Base-by-base conservation (phyloP, 2,888 invertebrate species). In the Dicyrtoma fusca region DNA sequence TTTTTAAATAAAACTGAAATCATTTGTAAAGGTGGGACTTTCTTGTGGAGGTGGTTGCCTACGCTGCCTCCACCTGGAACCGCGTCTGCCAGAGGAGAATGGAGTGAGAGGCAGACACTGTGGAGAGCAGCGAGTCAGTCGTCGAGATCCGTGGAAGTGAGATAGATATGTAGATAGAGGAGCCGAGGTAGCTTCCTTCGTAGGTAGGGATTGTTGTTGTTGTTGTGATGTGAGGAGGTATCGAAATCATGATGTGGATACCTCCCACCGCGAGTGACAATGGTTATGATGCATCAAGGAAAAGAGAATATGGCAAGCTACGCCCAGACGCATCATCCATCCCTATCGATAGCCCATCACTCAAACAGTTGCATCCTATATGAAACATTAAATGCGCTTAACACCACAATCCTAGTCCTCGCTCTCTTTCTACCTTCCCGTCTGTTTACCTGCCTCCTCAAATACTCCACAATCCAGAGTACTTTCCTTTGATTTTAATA, bases 251-350 rank as follows among this genome's bases (percentile, higher is more conserved):
- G 53, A 63, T 71, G 62, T 55, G 57, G 53, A 66, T 76, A 75
- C 76, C 76, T 74, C 76, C 76, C 76, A 76, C 69, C 45, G 76
- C 34, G 75, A 72, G 74, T 75, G 75, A 76, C 76, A 76, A 76
- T 76, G 73, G 73, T 73, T 73, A 70, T 74, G 72, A 75, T 74
- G 72, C 69, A 75, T 76, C 72, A 76, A 74, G 34, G 61, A 69
- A 59, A 71, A 71, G 57, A 63, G 71, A 73, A 73, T 75, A 69
- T 75, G 69, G 72, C 64, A 69, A 69, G 49, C 70, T 70, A 73
- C 70, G 70, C 70, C 70, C 73, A 53, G 44, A 64, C 59, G 68
- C 63, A 71, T 74, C 66, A 64, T 71, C 68, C 69, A 68, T 61
- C 49, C 63, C 26, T 69, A 74, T 74, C 74, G 74, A 74, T 74